These are phyloP conservation scores for Pseudachorutes palmiensis DNA, from an alignment of 1,140 invertebrate species.

Conservation along the genomic window DNA sequence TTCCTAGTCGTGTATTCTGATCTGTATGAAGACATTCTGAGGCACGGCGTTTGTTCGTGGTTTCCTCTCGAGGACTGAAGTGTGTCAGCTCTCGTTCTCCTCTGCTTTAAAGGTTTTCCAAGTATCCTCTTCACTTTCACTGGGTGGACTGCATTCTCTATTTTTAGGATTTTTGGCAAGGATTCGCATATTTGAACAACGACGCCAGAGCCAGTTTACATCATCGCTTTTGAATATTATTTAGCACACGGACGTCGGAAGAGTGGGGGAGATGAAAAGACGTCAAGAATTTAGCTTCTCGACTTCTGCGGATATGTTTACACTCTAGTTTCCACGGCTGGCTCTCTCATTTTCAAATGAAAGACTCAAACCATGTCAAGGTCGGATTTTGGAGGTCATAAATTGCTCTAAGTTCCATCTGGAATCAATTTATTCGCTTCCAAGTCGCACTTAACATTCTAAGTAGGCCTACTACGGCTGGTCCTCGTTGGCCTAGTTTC, in stretches of 20 bases:
- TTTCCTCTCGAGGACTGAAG: neutral
- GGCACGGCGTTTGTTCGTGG: neutral
- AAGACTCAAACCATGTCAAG: too few relatives aligned
- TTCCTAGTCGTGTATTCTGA: conserved; percentile 21
- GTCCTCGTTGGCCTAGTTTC: too few relatives aligned
- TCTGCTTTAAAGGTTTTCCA: neutral
- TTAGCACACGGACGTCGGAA: neutral
- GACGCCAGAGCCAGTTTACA: neutral
- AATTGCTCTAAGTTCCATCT: too few relatives aligned
- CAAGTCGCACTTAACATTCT: too few relatives aligned
- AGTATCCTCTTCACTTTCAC: neutral
- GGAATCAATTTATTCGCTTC: too few relatives aligned
- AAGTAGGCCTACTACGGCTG: too few relatives aligned
- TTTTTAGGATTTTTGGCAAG: conserved; percentile 10
- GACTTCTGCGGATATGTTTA: too few relatives aligned
- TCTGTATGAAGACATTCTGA: conserved; percentile 15
- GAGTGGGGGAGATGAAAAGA: too few relatives aligned
- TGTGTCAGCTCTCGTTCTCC: neutral
- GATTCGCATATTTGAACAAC: neutral
- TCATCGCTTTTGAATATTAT: neutral
- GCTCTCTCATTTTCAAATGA: too few relatives aligned
- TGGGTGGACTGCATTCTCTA: neutral
- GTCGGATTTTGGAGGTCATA: too few relatives aligned
- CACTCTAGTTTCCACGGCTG: too few relatives aligned
- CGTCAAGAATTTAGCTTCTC: too few relatives aligned